These are phyloP conservation scores for Gasteruption jaculator DNA, from an alignment of 2,888 invertebrate genomes.

Conservation along the genomic window DNA sequence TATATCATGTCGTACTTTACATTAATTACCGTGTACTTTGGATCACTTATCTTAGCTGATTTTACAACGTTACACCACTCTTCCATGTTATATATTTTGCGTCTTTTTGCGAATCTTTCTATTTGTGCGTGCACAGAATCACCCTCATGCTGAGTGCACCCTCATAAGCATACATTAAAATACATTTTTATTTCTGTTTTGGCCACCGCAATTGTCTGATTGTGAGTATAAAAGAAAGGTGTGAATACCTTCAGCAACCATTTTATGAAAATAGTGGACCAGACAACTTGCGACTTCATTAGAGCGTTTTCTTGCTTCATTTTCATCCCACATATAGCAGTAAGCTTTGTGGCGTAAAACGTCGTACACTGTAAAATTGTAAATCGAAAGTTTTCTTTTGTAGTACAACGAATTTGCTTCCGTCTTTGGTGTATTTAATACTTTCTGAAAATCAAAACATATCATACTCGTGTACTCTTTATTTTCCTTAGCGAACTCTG, in stretches of 20 bases:
- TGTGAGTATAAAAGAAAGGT: conserved; percentile 29
- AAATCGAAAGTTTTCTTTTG: conserved; percentile 19
- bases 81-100: conserved; percentile 20
- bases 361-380: conserved; percentile 23
- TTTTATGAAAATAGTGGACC: conserved; percentile 6
- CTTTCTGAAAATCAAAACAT: conserved; percentile 14
- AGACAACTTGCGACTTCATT: conserved; percentile 24
- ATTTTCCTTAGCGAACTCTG: background rate
- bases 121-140: conserved; percentile 31
- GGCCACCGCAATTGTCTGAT: conserved; percentile 30
- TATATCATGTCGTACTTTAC: conserved; percentile 14
- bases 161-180: conserved; percentile 28
- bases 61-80: conserved; percentile 17
- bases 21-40: conserved; percentile 14
- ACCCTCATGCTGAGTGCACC: conserved; percentile 32
- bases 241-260: conserved; percentile 15
- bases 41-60: conserved; percentile 13
- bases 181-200: conserved; percentile 30
- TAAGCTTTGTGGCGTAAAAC: too few relatives aligned
- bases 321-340: conserved; percentile 29
- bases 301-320: conserved; percentile 24
- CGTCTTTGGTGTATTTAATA: conserved; percentile 8
- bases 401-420: conserved; percentile 16
- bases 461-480: conserved; percentile 1
- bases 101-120: conserved; percentile 20